Conservation (phyloP, 2,797 vertebrate species). For the Argyrosomus regius region DNA sequence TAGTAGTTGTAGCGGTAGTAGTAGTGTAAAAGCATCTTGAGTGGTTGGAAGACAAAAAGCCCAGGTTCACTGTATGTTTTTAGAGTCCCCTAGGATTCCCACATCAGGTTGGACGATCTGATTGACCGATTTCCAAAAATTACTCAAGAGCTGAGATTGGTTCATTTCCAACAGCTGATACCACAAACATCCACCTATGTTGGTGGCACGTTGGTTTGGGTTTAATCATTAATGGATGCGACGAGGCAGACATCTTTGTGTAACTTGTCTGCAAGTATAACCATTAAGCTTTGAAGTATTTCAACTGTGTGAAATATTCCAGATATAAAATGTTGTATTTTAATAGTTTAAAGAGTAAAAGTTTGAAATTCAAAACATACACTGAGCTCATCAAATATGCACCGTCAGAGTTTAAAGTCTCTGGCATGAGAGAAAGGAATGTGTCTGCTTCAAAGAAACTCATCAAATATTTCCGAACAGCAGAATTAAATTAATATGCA, state of each 20-base stretch:
- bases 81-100: no score
- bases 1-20: no score
- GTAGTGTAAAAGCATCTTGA: no score
- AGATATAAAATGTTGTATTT: not conserved
- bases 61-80: no score
- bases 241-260: not conserved
- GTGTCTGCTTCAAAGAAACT: constrained; percentile 46
- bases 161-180: not conserved
- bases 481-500: constrained; percentile 39
- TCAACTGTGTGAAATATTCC: not conserved
- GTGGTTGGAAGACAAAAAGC: no score
- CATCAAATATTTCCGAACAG: constrained; percentile 44
- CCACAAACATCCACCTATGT: not conserved
- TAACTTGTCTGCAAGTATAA: not conserved
- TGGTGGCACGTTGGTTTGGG: not conserved
- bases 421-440: constrained; percentile 18
- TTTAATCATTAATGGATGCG: not conserved
- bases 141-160: not conserved
- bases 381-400: constrained; percentile 31
- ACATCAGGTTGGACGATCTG: not conserved
- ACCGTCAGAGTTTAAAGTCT: constrained; percentile 16
- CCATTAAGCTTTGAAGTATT: not conserved
- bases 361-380: constrained; percentile 35
- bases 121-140: not conserved
- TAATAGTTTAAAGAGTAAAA: not conserved